A percentile compares a stretch with the other conserved stretches of the same genome.
Evolutionary conservation across 2,888 invertebrate genomes (phyloP).

Genomic region (Aspidapion aeneum): DNA sequence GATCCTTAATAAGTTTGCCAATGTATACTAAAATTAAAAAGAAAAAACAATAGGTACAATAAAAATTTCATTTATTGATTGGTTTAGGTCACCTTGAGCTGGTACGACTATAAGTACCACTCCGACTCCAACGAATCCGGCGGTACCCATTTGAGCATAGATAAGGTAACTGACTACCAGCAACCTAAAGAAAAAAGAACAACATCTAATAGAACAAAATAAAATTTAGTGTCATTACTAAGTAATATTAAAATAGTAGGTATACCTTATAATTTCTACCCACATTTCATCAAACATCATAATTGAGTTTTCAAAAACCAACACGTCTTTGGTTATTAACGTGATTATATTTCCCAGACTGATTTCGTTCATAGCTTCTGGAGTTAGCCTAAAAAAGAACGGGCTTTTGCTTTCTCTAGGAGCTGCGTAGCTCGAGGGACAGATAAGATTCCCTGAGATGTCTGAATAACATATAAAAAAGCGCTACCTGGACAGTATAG

Average conservation of each 20-base stretch:
- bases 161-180: conserved; percentile 76
- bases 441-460: too few species aligned
- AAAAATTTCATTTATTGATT: not conserved
- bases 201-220: too few species aligned
- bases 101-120: conserved; percentile 43
- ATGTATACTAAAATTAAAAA: conserved; percentile 29
- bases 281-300: conserved; percentile 88
- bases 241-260: too few species aligned
- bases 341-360: conserved; percentile 68
- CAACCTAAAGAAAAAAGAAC: too few species aligned
- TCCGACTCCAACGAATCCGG: conserved; percentile 53
- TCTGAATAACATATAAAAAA: too few species aligned
- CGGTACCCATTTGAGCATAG: conserved; percentile 55
- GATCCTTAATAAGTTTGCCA: conserved; percentile 26
- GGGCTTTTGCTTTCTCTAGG: too few species aligned
- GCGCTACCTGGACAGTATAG: too few species aligned
- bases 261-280: conserved; percentile 85
- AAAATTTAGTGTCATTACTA: too few species aligned
- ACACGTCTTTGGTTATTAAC: conserved; percentile 88
- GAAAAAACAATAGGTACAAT: too few species aligned
- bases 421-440: too few species aligned
- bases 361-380: conserved; percentile 27
- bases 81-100: conserved; percentile 28
- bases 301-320: conserved; percentile 81
- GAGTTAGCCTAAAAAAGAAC: conserved; percentile 28